phyloP scores from a whole-genome alignment of 2,797 vertebrate species.

The Gallirallus australis region DNA sequence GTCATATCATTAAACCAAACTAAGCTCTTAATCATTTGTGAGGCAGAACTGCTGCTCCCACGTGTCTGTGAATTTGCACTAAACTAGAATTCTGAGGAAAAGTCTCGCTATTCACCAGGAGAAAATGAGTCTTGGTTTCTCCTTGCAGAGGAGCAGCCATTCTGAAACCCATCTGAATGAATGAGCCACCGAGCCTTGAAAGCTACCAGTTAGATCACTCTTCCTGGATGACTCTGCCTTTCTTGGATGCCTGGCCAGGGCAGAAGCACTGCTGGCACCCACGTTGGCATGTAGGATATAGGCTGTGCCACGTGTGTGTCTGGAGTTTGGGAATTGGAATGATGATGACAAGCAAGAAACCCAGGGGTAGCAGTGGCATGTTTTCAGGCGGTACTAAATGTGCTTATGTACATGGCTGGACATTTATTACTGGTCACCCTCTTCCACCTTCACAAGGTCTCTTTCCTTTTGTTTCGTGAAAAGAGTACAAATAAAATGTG shows the following conservation, averaged over 20 bases:
- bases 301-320: background rate
- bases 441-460: background rate
- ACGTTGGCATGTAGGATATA: background rate
- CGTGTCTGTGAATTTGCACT: background rate
- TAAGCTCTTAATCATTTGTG: background rate
- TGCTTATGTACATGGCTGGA: background rate
- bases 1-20: background rate
- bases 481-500: background rate
- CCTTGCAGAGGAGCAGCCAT: background rate
- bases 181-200: background rate
- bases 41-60: background rate
- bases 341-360: background rate
- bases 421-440: background rate
- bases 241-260: background rate
- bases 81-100: background rate
- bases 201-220: background rate
- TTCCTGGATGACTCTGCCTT: background rate
- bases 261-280: background rate
- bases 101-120: background rate
- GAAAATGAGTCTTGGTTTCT: background rate
- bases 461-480: background rate
- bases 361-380: background rate
- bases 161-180: background rate
- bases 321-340: background rate
- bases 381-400: background rate